These are phyloP conservation scores for Akabosia matsudoensis DNA, from an alignment of 1,140 invertebrate genomes.

Conservation along the genomic window DNA sequence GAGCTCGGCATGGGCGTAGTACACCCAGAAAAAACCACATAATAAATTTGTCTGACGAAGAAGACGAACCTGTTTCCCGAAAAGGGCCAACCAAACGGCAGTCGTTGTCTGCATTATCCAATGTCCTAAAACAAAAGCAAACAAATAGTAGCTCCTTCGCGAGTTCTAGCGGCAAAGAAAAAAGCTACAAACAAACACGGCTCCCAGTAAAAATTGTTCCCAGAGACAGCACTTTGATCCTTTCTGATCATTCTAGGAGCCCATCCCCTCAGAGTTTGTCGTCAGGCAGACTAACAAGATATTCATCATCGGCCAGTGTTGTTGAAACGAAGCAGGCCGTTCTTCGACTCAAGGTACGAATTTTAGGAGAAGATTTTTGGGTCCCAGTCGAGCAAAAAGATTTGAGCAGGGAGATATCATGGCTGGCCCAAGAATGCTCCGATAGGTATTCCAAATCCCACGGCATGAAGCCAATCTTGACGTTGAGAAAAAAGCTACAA, in stretches of 20 bases:
- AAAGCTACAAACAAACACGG: neutral
- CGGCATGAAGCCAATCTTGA: slow-evolving; percentile 34
- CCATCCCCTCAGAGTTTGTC: too few species aligned
- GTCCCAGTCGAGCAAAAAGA: slow-evolving; percentile 36
- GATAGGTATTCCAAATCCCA: slow-evolving; percentile 26
- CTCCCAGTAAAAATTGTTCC: neutral
- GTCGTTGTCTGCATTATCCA: too few species aligned
- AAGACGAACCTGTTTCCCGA: too few species aligned
- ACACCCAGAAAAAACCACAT: too few species aligned
- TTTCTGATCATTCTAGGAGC: too few species aligned
- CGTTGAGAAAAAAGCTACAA: neutral
- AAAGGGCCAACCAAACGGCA: neutral
- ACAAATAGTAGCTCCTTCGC: too few species aligned
- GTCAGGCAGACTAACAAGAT: too few species aligned
- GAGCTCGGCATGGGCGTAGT: too few species aligned
- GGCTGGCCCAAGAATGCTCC: slow-evolving; percentile 38
- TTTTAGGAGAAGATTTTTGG: slow-evolving; percentile 21
- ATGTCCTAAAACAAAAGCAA: too few species aligned
- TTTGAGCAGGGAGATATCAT: slow-evolving; percentile 32
- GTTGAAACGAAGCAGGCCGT: neutral
- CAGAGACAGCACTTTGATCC: too few species aligned
- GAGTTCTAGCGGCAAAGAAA: too few species aligned
- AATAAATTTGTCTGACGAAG: neutral
- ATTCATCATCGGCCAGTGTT: neutral
- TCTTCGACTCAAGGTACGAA: slow-evolving; percentile 29